Percentiles rank a stretch among this genome's conserved stretches.
phyloP scores from a whole-genome alignment of 1,140 invertebrate species.

The Mactra quadrangularis region DNA sequence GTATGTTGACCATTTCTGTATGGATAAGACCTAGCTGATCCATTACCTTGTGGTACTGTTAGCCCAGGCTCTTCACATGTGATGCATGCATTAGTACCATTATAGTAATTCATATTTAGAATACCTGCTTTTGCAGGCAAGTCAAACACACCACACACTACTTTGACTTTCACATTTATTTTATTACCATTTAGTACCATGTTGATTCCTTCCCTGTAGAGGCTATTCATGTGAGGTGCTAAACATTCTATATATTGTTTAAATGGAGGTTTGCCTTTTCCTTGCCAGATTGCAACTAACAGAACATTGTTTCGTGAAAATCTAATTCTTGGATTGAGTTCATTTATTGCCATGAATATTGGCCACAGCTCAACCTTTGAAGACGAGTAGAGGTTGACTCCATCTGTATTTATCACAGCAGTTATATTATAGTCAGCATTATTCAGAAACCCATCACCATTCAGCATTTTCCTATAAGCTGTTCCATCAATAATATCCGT shows the following conservation, averaged over 20 bases:
- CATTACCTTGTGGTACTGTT: constrained; percentile 54
- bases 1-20: not conserved
- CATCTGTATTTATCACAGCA: constrained; percentile 61
- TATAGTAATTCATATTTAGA: constrained; percentile 51
- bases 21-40: constrained; percentile 1
- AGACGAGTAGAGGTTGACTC: constrained; percentile 58
- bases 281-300: constrained; percentile 54
- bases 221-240: constrained; percentile 6
- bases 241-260: constrained; percentile 40
- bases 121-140: constrained; percentile 43
- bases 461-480: constrained; percentile 47
- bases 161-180: constrained; percentile 14
- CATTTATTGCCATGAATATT: constrained; percentile 62
- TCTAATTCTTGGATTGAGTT: constrained; percentile 40
- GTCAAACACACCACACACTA: constrained; percentile 34
- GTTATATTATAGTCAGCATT: constrained; percentile 56
- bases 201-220: constrained; percentile 31
- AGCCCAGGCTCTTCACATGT: constrained; percentile 60
- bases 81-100: constrained; percentile 52
- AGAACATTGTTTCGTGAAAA: constrained; percentile 58
- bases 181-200: not conserved
- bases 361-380: constrained; percentile 65
- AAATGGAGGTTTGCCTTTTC: constrained; percentile 60
- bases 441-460: constrained; percentile 37
- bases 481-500: constrained; percentile 63